Base-by-base conservation (phyloP, 2,888 invertebrate species). In the Melanargia galathea region DNA sequence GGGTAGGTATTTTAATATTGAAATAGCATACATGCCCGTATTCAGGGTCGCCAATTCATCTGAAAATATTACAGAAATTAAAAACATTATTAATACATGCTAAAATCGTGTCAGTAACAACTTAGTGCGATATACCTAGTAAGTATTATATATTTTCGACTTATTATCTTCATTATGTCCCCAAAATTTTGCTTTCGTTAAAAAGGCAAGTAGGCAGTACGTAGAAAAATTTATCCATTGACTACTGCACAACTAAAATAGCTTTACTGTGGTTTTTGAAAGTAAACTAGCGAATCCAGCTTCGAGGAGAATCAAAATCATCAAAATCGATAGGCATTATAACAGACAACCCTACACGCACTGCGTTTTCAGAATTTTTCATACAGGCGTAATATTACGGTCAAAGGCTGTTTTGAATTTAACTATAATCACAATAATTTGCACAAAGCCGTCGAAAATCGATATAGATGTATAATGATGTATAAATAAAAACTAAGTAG, bases 1-100 rank as follows among this genome's bases (percentile, higher is more conserved):
- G 73, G 75, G 48, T 35, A 35, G 77, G 80, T 72, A 81, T 85
- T 87, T 86, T 86, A 85, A 86, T 87, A 79, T 85, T 70, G 74
- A 83, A 84, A 84, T 82, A 75, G 80, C 82, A 75, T 59, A 68
- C 73, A 65, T 71, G 74, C 75, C 74, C 70, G 71, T 71, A 73
- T 35, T 30, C 48, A 58, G 48, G 48, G 58, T 58, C 8, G 7
- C 57, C 35, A n/a, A 18, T 18, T 38, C 38, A 8, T 4, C 11
- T 10, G 2, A 45, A 45, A 30, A 26, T 18, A 11, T 30, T 11
- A 8, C 18, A 10, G 30, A 2, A 13, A 16, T 45, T 22, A 7
- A 40, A 55, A 55, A 55, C 7, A 11, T 2, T 7, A 49, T 4
- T 10, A 49, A 10, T 10, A 30, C 8, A 6, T 0, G 22, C n/a